Conservation (phyloP, 2,797 vertebrate genomes). For the Pseudomugil gertrudae region DNA sequence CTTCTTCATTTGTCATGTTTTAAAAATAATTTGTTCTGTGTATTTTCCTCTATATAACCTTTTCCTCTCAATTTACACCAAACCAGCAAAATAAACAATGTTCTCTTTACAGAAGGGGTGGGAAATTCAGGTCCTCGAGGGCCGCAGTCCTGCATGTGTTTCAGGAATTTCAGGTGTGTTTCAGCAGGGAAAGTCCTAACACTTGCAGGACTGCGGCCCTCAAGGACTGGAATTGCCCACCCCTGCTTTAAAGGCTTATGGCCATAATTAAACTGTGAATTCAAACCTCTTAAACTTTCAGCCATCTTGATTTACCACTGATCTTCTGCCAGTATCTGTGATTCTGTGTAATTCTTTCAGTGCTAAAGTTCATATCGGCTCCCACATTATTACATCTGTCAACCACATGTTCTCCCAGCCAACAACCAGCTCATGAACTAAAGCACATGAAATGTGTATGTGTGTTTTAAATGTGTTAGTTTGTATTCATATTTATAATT, state of each 20-base stretch:
- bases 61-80: not conserved
- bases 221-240: no score
- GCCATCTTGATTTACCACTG: constrained; percentile 10
- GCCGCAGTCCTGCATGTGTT: no score
- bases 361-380: constrained; percentile 40
- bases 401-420: constrained; percentile 66
- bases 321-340: constrained; percentile 35
- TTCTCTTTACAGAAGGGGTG: not conserved
- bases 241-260: no score
- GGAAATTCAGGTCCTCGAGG: no score
- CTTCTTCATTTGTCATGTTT: not conserved
- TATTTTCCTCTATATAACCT: not conserved
- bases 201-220: no score
- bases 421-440: constrained; percentile 39
- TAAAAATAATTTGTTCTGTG: constrained; percentile 3
- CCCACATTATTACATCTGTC: constrained; percentile 63
- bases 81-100: not conserved
- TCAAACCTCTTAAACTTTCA: constrained; percentile 5
- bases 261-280: constrained; percentile 2
- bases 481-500: constrained; percentile 14
- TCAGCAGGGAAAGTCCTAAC: no score
- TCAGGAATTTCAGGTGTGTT: no score
- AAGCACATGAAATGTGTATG: constrained; percentile 38
- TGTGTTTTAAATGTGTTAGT: constrained; percentile 11
- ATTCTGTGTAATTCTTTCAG: constrained; percentile 37